Percentiles rank a stretch among this genome's conserved stretches.
phyloP scores from a whole-genome alignment of 2,888 invertebrate species.

The Notodonta dromedarius region DNA sequence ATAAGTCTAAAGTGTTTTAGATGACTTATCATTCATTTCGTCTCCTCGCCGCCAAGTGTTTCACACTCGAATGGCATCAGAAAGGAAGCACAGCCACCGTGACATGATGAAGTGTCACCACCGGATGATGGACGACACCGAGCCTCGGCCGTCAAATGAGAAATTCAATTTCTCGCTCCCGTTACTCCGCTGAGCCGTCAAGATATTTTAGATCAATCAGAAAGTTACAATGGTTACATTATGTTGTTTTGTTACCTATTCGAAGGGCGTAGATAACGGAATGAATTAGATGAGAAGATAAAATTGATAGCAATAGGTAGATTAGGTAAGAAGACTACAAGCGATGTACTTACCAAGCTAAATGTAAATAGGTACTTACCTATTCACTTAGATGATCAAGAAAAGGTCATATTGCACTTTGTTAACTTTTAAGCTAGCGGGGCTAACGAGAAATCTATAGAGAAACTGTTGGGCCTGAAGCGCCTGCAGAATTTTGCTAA shows the following conservation, averaged over 20 bases:
- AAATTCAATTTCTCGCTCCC: constrained; percentile 78
- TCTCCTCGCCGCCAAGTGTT: constrained; percentile 58
- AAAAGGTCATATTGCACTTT: too few species aligned
- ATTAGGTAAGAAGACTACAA: too few species aligned
- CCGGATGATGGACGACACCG: constrained; percentile 72
- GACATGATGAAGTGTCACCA: constrained; percentile 79
- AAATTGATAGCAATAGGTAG: background rate
- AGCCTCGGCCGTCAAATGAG: constrained; percentile 71
- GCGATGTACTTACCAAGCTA: background rate
- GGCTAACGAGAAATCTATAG: too few species aligned
- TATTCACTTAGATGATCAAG: background rate
- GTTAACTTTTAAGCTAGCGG: too few species aligned
- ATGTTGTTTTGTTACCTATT: constrained; percentile 34
- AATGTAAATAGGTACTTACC: background rate
- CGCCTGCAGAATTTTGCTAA: too few species aligned
- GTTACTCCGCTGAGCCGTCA: constrained; percentile 51
- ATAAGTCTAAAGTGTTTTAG: background rate
- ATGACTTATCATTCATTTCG: constrained; percentile 17
- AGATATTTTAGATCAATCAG: constrained; percentile 45
- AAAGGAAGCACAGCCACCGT: constrained; percentile 68
- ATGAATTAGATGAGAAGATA: constrained; percentile 28
- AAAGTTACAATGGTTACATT: constrained; percentile 39
- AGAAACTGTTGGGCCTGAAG: too few species aligned
- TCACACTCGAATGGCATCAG: constrained; percentile 64
- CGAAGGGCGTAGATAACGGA: constrained; percentile 41